Percentiles rank a stretch among this genome's conserved stretches.
phyloP scores from a whole-genome alignment of 2,797 vertebrate species.

The Myotis vivesi region DNA sequence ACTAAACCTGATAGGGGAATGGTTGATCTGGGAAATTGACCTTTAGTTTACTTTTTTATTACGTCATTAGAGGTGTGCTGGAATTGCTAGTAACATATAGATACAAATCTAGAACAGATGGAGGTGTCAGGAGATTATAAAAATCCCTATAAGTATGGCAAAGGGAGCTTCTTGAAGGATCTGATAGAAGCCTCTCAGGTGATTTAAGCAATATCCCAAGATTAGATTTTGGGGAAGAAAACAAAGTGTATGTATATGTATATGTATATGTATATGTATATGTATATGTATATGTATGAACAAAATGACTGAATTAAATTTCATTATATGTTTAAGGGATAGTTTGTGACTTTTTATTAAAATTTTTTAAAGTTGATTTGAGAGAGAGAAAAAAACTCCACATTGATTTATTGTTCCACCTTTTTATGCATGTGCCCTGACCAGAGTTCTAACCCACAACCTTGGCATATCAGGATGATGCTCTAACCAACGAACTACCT shows the following conservation, averaged over 20 bases:
- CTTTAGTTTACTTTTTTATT: background rate
- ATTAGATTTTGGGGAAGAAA: background rate
- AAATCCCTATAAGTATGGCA: background rate
- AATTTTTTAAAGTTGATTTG: background rate
- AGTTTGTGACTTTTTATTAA: background rate
- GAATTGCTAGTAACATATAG: background rate
- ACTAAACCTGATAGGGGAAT: background rate
- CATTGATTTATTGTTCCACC: background rate
- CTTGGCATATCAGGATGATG: background rate
- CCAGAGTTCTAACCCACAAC: background rate
- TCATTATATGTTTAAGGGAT: constrained; percentile 1
- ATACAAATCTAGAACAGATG: background rate
- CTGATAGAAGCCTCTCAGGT: background rate
- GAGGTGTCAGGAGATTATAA: background rate
- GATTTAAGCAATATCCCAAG: background rate
- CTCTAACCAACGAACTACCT: background rate
- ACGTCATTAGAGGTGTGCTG: background rate
- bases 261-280: background rate
- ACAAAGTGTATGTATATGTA: background rate
- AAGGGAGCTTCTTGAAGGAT: background rate
- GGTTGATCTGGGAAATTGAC: background rate
- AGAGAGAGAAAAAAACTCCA: background rate
- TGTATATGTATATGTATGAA: background rate
- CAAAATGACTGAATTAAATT: background rate
- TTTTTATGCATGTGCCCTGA: background rate